phyloP scores from a whole-genome alignment of 2,113 vertebrate species.

The Polypterus senegalus region DNA sequence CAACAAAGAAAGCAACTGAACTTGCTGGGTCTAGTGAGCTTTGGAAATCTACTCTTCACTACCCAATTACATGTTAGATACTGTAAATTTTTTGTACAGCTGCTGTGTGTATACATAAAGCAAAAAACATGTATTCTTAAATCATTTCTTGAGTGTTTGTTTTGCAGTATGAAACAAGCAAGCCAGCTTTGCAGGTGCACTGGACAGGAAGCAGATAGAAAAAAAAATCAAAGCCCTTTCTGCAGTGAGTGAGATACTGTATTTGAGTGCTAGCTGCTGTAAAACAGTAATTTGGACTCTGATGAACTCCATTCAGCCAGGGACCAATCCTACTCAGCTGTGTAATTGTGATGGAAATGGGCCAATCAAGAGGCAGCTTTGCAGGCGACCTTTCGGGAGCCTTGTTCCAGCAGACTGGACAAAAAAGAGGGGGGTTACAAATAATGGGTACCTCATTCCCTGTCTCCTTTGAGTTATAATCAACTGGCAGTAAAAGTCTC shows the following conservation, averaged over 20 bases:
- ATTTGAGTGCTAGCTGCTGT: constrained; percentile 36
- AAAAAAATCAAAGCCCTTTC: constrained; percentile 15
- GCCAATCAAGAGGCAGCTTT: constrained; percentile 59
- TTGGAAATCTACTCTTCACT: no score
- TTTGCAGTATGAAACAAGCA: constrained; percentile 1
- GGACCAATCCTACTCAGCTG: constrained; percentile 64
- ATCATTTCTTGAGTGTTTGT: background rate
- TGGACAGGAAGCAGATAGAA: background rate
- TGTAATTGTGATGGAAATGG: constrained; percentile 82
- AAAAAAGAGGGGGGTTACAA: constrained; percentile 38
- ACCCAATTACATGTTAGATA: no score
- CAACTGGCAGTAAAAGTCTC: constrained; percentile 63
- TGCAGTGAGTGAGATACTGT: constrained; percentile 9
- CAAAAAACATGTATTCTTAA: constrained; percentile 4
- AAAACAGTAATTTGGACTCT: constrained; percentile 49
- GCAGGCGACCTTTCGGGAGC: constrained; percentile 48
- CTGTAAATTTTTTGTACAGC: background rate
- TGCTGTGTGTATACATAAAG: background rate
- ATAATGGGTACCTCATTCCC: constrained; percentile 39
- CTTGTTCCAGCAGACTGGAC: constrained; percentile 43
- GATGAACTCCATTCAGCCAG: constrained; percentile 55
- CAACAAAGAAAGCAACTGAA: no score
- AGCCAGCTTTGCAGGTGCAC: constrained; percentile 4
- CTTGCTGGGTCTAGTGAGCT: no score
- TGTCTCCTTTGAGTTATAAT: constrained; percentile 61